Percentiles rank a stretch among this genome's conserved stretches.
These are phyloP conservation scores for Sparus aurata DNA, from an alignment of 2,797 vertebrate genomes.

Conservation along the genomic window DNA sequence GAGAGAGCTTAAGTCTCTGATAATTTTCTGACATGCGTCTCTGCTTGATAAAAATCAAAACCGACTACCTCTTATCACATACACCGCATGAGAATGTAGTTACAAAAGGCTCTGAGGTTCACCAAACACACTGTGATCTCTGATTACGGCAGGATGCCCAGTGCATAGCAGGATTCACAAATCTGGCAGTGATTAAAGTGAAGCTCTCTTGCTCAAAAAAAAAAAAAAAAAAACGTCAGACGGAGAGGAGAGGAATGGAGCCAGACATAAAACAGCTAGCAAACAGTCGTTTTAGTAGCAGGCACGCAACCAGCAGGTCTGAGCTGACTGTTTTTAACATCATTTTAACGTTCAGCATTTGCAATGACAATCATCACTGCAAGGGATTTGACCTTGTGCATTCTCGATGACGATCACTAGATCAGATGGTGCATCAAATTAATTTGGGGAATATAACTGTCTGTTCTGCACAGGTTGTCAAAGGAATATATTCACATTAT, in stretches of 20 bases:
- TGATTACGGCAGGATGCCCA: slow-evolving; percentile 30
- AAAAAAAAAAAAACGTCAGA: slow-evolving; percentile 33
- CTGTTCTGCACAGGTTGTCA: slow-evolving; percentile 27
- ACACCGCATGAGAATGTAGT: neutral
- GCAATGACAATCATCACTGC: slow-evolving; percentile 26
- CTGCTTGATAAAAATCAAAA: slow-evolving; percentile 23
- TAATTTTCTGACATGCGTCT: slow-evolving; percentile 3
- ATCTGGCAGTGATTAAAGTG: slow-evolving; percentile 43
- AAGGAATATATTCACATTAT: slow-evolving; percentile 19
- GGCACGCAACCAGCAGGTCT: slow-evolving; percentile 2
- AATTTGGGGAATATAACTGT: slow-evolving; percentile 9
- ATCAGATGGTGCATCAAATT: slow-evolving; percentile 44
- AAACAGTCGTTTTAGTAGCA: slow-evolving; percentile 33
- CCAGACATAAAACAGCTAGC: slow-evolving; percentile 18
- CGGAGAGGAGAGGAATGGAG: slow-evolving; percentile 22
- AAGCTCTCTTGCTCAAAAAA: slow-evolving; percentile 1
- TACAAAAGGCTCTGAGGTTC: slow-evolving; percentile 29
- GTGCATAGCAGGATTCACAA: slow-evolving; percentile 21
- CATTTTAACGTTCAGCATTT: slow-evolving; percentile 49
- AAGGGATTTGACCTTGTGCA: slow-evolving; percentile 41
- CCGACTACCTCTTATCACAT: neutral
- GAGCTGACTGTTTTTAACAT: slow-evolving; percentile 28
- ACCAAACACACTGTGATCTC: slow-evolving; percentile 29
- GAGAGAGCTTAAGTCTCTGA: neutral
- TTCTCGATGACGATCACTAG: slow-evolving; percentile 9